Evolutionary conservation across 2,888 invertebrate species (phyloP), one percentile per base, ranked within the genome.

Genomic region (Galerucella nymphaeae): DNA sequence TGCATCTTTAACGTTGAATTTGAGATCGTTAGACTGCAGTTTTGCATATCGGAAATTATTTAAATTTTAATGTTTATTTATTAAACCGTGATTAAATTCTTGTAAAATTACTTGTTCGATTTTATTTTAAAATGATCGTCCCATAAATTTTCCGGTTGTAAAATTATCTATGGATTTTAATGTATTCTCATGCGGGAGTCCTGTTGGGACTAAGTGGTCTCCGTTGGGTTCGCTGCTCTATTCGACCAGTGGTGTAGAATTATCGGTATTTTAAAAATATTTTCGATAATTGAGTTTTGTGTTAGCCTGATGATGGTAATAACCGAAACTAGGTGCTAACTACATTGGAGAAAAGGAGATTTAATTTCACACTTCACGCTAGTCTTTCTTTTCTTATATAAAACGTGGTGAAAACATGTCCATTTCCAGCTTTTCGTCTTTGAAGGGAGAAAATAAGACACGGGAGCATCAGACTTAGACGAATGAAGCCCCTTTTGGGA

Each of bases 61-160:
- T 14, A 6, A 59, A 30, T 30, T 55, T 58, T 72, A 68, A 58
- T 64, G 64, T 72, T 68, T 72, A 68, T 68, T 68, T 68, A 72
- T 68, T 61, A 58, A 57, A 68, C 20, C 30, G 72, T 64, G 64
- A 59, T 72, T 68, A 42, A 65, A 68, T 45, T 64, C 58, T 59
- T 72, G 64, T 68, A 68, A 68, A 68, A 68, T 68, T 68, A 58
- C 72, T 20, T 68, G 72, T 72, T 72, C 71, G 61, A 72, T 72
- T 62, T 64, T 58, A 64, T 69, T 62, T 58, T 66, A 57, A 68
- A 68, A 55, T 57, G 67, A 41, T 30, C 58, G 59, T 20, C 50
- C 68, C 45, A 68, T 72, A 72, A 72, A 72, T 72, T 63, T 68
- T 61, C 50, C 59, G 59, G 58, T 30, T 23, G 53, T 57, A 64